These are phyloP conservation scores for Maniola hyperantus DNA, from an alignment of 2,888 invertebrate genomes.

Conservation along the genomic window DNA sequence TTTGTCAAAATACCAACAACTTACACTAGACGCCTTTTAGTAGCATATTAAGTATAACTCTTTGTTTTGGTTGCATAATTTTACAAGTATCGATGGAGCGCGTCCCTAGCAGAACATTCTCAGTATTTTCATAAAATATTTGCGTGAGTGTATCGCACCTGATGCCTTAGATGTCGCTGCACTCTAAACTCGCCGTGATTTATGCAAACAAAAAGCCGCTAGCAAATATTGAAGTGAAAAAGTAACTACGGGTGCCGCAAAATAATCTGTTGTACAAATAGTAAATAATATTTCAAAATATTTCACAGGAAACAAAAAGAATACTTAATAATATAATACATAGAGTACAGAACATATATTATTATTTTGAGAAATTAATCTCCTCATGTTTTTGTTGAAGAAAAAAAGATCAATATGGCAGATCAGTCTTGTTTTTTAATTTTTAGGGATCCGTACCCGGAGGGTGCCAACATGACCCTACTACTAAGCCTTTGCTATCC, in stretches of 20 bases:
- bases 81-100: constrained; percentile 44
- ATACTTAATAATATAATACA: no score
- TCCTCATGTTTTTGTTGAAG: no score
- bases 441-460: no score
- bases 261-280: not conserved
- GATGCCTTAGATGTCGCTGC: constrained; percentile 71
- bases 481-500: no score
- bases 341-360: not conserved
- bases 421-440: no score
- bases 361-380: no score
- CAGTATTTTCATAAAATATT: constrained; percentile 81
- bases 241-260: constrained; percentile 28
- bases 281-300: not conserved
- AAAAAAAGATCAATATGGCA: no score
- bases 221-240: constrained; percentile 49
- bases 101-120: constrained; percentile 64
- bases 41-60: not conserved
- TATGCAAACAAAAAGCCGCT: constrained; percentile 64
- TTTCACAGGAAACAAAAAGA: not conserved
- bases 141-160: constrained; percentile 79
- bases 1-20: not conserved
- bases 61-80: not conserved
- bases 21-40: not conserved
- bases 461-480: no score
- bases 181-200: constrained; percentile 76